These are phyloP conservation scores for Parotocinclus haroldoi DNA, from an alignment of 2,797 vertebrate genomes.

Conservation along the genomic window DNA sequence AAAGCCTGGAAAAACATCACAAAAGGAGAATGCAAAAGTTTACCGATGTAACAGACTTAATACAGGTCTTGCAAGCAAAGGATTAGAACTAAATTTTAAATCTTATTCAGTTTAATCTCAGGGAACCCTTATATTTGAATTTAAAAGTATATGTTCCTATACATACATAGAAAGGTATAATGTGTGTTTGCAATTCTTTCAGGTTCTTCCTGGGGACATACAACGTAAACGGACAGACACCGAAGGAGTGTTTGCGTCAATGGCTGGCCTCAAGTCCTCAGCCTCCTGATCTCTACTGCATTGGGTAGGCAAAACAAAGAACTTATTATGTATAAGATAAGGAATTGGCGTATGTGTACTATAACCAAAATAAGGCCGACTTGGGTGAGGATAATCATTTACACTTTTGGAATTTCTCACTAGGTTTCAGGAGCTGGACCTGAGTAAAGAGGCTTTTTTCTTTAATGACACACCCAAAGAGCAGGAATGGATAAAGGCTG, in stretches of 20 bases:
- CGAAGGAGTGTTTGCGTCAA: conserved; percentile 81
- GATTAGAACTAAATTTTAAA: too few relatives aligned
- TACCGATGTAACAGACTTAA: too few relatives aligned
- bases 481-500: conserved; percentile 91
- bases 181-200: neutral
- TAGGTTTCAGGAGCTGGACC: conserved; percentile 97
- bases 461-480: conserved; percentile 96
- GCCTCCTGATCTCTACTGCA: conserved; percentile 91
- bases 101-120: too few relatives aligned
- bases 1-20: too few relatives aligned
- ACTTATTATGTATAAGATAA: neutral
- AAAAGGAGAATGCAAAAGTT: too few relatives aligned
- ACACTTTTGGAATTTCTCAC: conserved; percentile 8
- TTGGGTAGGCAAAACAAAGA: conserved; percentile 73
- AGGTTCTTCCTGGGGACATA: conserved; percentile 95
- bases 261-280: conserved; percentile 79
- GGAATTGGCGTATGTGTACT: neutral
- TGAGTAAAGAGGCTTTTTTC: conserved; percentile 97
- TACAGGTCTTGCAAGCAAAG: too few relatives aligned
- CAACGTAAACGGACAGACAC: conserved; percentile 92
- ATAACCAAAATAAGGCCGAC: neutral
- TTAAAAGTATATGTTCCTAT: neutral
- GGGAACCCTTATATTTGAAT: too few relatives aligned
- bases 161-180: neutral
- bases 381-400: neutral